These are phyloP conservation scores for Patella depressa DNA, from an alignment of 2,888 invertebrate genomes.

Conservation along the genomic window DNA sequence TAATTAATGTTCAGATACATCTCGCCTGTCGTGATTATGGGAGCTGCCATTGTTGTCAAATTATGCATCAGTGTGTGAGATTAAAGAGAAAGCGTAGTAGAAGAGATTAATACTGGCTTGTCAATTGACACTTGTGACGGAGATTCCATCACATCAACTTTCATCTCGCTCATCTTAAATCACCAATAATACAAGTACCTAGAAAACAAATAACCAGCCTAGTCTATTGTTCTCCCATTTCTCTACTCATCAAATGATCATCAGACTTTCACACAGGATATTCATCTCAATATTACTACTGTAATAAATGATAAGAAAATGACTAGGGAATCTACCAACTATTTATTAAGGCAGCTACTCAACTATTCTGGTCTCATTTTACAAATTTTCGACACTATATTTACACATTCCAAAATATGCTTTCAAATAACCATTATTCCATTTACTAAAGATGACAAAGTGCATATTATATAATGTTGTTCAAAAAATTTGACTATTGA, in stretches of 20 bases:
- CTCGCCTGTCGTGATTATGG: slow-evolving; percentile 26
- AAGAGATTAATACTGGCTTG: slow-evolving; percentile 26
- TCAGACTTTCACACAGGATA: too few relatives aligned
- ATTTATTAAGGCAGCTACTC: too few relatives aligned
- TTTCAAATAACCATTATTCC: too few relatives aligned
- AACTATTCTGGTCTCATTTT: too few relatives aligned
- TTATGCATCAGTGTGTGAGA: slow-evolving; percentile 24
- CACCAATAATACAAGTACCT: slow-evolving; percentile 13
- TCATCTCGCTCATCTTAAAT: slow-evolving; percentile 19
- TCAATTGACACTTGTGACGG: slow-evolving; percentile 15
- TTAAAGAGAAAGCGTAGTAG: slow-evolving; percentile 20
- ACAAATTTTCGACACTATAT: too few relatives aligned
- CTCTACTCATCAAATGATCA: background rate
- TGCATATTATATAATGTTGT: too few relatives aligned
- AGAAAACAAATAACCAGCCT: background rate
- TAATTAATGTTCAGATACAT: slow-evolving; percentile 30
- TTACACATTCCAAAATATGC: too few relatives aligned
- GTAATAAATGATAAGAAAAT: too few relatives aligned
- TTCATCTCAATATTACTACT: too few relatives aligned
- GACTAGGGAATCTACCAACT: too few relatives aligned
- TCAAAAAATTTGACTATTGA: too few relatives aligned
- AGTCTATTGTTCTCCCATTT: background rate
- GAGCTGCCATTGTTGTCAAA: slow-evolving; percentile 30
- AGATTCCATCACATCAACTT: slow-evolving; percentile 25
- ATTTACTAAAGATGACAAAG: too few relatives aligned